These are phyloP conservation scores for Hippocampus kuda DNA, from an alignment of 2,797 vertebrate genomes.

Conservation along the genomic window DNA sequence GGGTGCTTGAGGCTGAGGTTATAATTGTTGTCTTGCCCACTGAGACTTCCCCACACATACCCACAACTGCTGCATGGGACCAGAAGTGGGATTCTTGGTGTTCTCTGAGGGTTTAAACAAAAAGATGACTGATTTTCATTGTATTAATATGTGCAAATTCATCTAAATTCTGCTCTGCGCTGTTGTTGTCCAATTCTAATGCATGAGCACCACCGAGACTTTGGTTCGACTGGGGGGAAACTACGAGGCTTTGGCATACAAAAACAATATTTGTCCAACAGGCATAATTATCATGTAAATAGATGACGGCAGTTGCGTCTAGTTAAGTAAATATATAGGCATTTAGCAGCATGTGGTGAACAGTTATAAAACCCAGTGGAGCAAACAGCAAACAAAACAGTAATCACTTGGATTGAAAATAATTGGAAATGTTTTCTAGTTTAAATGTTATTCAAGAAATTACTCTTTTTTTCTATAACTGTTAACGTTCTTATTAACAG, in stretches of 20 bases:
- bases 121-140: neutral
- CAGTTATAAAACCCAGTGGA: slow-evolving; percentile 9
- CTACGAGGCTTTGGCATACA: neutral
- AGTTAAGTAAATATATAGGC: neutral
- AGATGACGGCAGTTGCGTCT: neutral
- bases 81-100: neutral
- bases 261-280: neutral
- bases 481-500: too few relatives aligned
- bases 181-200: neutral
- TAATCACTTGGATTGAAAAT: slow-evolving; percentile 9
- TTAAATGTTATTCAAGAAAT: neutral
- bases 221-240: neutral
- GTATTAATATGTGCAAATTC: neutral
- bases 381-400: slow-evolving; percentile 15
- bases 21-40: neutral
- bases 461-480: neutral
- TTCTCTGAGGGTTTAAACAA: neutral
- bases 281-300: neutral
- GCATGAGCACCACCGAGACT: neutral
- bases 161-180: neutral
- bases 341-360: slow-evolving; percentile 19
- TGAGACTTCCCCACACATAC: neutral
- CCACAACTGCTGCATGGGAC: neutral
- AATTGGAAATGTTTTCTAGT: neutral
- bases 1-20: neutral